These are phyloP conservation scores for Colistium nudipinnis DNA, from an alignment of 2,113 vertebrate genomes.

Conservation along the genomic window DNA sequence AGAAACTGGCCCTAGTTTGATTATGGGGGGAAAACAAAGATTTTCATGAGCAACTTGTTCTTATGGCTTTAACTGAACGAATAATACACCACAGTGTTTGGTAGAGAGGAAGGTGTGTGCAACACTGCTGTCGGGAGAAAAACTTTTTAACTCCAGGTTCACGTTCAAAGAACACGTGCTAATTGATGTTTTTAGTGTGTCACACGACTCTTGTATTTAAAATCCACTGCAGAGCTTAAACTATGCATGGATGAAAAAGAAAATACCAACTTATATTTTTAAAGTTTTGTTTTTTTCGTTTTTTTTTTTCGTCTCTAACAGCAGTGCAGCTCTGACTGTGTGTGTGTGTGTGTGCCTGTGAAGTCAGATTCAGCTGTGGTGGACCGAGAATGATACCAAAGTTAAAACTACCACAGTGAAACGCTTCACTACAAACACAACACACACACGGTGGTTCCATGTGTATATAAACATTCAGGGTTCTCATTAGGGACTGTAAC, in stretches of 20 bases:
- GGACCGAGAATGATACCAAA: constrained; percentile 80
- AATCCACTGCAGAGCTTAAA: constrained; percentile 24
- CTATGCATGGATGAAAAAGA: constrained; percentile 17
- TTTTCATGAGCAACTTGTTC: constrained; percentile 43
- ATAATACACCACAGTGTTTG: background rate
- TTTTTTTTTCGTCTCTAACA: constrained; percentile 27
- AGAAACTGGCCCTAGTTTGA: constrained; percentile 49
- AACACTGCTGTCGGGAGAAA: constrained; percentile 47
- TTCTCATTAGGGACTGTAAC: constrained; percentile 59
- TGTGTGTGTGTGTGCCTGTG: constrained; percentile 64
- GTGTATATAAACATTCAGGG: constrained; percentile 76
- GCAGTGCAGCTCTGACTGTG: constrained; percentile 50
- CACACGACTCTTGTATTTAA: background rate
- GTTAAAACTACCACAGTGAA: constrained; percentile 68
- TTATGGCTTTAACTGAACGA: constrained; percentile 62
- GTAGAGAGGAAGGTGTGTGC: constrained; percentile 24
- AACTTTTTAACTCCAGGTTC: background rate
- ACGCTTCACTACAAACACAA: constrained; percentile 52
- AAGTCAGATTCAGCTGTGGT: constrained; percentile 55
- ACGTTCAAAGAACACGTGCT: background rate
- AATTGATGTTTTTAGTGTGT: constrained; percentile 1
- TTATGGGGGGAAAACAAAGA: constrained; percentile 23
- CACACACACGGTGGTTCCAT: constrained; percentile 62
- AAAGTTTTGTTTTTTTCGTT: background rate
- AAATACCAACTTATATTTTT: constrained; percentile 32